These are phyloP conservation scores for Phaenicophaeus curvirostris DNA, from an alignment of 2,797 vertebrate genomes.

Conservation along the genomic window DNA sequence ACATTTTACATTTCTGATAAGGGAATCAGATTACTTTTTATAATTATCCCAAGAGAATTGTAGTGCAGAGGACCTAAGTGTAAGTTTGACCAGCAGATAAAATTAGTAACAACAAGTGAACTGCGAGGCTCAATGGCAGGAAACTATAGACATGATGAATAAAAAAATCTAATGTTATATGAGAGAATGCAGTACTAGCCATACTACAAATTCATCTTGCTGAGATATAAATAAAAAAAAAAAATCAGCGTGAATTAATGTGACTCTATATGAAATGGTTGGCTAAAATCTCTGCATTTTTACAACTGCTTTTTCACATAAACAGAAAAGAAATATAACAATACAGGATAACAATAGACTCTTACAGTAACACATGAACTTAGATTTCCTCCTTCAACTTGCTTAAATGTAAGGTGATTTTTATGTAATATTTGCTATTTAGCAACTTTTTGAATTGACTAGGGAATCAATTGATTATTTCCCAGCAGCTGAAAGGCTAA, in stretches of 20 bases:
- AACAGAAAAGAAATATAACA: constrained; percentile 28
- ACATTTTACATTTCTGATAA: background rate
- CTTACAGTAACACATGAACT: background rate
- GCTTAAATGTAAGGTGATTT: background rate
- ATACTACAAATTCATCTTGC: background rate
- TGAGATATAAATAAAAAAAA: background rate
- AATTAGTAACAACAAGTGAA: background rate
- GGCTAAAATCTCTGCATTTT: background rate
- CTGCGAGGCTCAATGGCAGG: background rate
- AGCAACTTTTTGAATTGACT: background rate
- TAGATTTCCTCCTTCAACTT: background rate
- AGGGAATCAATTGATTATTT: background rate
- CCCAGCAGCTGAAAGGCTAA: background rate
- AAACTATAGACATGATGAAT: background rate
- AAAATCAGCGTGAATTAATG: background rate
- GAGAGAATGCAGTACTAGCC: background rate
- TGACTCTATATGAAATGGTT: background rate
- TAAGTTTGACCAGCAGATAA: background rate
- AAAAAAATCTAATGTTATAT: background rate
- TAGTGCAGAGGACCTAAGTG: background rate
- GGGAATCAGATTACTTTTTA: background rate
- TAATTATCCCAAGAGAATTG: background rate
- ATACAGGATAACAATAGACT: background rate
- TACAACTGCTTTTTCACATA: background rate
- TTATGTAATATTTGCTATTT: background rate